These are phyloP conservation scores for Apamea anceps DNA, from an alignment of 2,888 invertebrate species.

Conservation along the genomic window DNA sequence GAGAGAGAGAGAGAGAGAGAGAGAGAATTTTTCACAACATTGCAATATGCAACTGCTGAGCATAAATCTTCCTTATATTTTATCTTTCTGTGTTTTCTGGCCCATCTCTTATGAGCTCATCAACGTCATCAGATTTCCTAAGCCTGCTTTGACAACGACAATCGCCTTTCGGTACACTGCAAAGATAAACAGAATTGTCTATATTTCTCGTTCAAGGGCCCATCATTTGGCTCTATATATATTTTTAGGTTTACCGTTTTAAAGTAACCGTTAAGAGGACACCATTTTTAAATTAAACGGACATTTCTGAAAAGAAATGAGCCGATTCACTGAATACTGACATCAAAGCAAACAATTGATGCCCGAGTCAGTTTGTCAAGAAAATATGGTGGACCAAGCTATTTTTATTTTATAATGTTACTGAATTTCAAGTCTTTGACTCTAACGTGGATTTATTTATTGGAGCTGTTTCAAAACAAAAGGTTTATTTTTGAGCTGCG, in stretches of 20 bases:
- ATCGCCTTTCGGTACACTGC: not conserved
- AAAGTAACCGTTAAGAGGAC: conserved; percentile 24
- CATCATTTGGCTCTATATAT: not conserved
- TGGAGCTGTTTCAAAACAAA: conserved; percentile 53
- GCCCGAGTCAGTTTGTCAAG: conserved; percentile 70
- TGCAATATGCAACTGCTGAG: not conserved
- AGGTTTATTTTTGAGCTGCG: conserved; percentile 52
- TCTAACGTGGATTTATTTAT: conserved; percentile 41
- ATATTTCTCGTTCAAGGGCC: conserved; percentile 18
- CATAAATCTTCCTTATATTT: not conserved
- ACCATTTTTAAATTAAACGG: conserved; percentile 59
- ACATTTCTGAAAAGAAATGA: conserved; percentile 64
- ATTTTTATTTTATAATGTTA: conserved; percentile 52
- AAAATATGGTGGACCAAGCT: conserved; percentile 59
- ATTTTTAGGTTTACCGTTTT: not conserved
- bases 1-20: too few relatives aligned
- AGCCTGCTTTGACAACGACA: not conserved
- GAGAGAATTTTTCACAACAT: too few relatives aligned
- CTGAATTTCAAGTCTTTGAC: conserved; percentile 36
- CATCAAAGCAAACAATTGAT: conserved; percentile 82
- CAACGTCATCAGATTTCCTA: not conserved
- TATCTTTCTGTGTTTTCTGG: not conserved
- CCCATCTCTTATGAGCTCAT: not conserved
- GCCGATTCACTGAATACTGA: conserved; percentile 67
- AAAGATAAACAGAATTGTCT: not conserved